These are phyloP conservation scores for Pterois miles DNA, from an alignment of 2,797 vertebrate species.

Conservation along the genomic window DNA sequence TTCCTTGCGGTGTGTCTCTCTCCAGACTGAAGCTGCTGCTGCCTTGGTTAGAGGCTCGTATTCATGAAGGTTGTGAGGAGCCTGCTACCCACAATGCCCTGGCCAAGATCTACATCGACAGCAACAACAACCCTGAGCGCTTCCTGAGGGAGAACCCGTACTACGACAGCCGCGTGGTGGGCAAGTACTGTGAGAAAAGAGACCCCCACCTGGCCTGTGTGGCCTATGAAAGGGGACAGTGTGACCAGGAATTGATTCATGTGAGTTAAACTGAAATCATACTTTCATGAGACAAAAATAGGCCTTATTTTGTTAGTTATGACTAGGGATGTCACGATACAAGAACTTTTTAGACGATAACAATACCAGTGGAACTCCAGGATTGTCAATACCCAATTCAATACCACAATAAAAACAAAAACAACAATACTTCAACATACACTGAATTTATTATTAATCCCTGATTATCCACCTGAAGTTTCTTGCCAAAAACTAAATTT, in stretches of 20 bases:
- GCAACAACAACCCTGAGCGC: constrained; percentile 93
- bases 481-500: too few species aligned
- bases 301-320: rapidly evolving
- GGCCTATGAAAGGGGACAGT: constrained; percentile 93
- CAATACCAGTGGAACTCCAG: too few species aligned
- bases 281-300: neutral
- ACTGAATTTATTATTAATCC: too few species aligned
- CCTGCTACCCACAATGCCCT: constrained; percentile 94
- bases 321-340: too few species aligned
- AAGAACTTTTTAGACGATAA: too few species aligned
- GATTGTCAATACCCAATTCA: too few species aligned
- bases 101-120: constrained; percentile 97
- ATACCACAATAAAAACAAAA: too few species aligned
- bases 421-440: too few species aligned
- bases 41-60: constrained; percentile 94
- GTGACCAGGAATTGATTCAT: constrained; percentile 94
- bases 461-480: too few species aligned
- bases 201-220: constrained; percentile 95
- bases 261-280: constrained; percentile 74
- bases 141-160: constrained; percentile 93
- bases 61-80: constrained; percentile 95
- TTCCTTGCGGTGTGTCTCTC: neutral
- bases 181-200: constrained; percentile 95
- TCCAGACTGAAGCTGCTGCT: constrained; percentile 92
- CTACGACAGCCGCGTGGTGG: constrained; percentile 94